Evolutionary conservation across 2,888 invertebrate genomes (phyloP), one percentile per base, ranked within the genome.

Genomic region (Empis livida): DNA sequence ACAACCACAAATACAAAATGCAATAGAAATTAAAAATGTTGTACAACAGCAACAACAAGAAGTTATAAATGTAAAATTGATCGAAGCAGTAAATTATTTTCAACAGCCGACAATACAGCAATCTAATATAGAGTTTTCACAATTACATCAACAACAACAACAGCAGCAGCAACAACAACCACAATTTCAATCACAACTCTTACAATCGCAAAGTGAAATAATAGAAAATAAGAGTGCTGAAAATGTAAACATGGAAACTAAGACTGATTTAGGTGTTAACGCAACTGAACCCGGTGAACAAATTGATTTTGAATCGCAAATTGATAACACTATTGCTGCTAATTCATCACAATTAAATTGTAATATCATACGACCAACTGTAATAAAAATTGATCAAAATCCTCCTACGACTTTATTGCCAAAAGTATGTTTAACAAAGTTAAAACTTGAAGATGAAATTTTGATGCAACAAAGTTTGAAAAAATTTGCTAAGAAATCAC

Each of bases 401-500:
- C 35, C 35, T 35, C 10, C 32, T 32, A 5, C n/a, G n/a, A 35
- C 13, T 2, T n/a, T n/a, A n/a, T 35, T 35, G 5, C 35, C 35
- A n/a, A 35, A 42, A 45, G 17, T 39, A 42, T 50, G 43, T 41
- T 46, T 16, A 48, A 48, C 14, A 46, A 46, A 13, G 48, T 47
- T 32, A 53, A 53, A 47, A 51, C 51, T 14, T 41, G 51, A 17
- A 48, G 51, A 80, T 62, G 75, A 77, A 58, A 71, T 72, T 44
- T 62, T 78, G 41, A 77, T 82, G 74, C 78, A 80, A 57, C 76
- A 76, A 59, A 80, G 79, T 66, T 63, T 81, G 53, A 72, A 73
- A 54, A 75, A 78, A 55, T 80, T 79, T 63, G 75, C 74, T 47
- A 77, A 80, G 61, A 78, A 76, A 57, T 74, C 76, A 56, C 78